phyloP scores from a whole-genome alignment of 1,140 invertebrate genomes.

The Cylas formicarius region DNA sequence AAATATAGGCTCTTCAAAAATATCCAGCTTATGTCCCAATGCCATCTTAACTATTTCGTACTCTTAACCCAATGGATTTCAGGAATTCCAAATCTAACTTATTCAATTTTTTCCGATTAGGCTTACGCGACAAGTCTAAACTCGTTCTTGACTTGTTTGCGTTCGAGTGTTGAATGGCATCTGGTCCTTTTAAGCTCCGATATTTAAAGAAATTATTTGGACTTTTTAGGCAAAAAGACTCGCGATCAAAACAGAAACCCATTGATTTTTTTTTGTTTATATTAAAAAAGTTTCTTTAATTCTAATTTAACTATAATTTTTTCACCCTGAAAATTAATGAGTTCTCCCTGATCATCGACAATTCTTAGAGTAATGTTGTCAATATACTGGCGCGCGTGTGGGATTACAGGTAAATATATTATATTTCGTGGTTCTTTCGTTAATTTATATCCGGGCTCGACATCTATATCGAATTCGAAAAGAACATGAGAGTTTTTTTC shows the following conservation, averaged over 20 bases:
- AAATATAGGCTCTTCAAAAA: conserved; percentile 1
- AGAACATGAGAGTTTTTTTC: conserved; percentile 7
- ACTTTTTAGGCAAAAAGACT: too few species aligned
- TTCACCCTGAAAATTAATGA: conserved; percentile 8
- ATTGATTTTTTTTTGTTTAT: too few species aligned
- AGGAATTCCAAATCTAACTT: too few species aligned
- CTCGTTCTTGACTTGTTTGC: too few species aligned
- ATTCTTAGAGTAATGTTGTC: conserved; percentile 11
- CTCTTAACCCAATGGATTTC: too few species aligned
- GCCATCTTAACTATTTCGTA: conserved; percentile 1
- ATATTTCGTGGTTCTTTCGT: conserved; percentile 15
- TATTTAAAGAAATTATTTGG: too few species aligned
- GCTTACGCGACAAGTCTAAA: too few species aligned
- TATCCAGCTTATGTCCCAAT: conserved; percentile 1
- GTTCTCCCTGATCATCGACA: conserved; percentile 8
- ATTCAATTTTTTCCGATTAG: too few species aligned
- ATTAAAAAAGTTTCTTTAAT: conserved; percentile 3
- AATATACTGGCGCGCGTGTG: conserved; percentile 8
- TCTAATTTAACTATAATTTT: conserved; percentile 15
- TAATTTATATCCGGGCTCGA: conserved; percentile 13
- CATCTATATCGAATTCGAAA: conserved; percentile 15
- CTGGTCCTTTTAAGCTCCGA: too few species aligned
- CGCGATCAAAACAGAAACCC: too few species aligned
- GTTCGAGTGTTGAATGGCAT: too few species aligned
- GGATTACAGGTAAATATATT: conserved; percentile 13